phyloP scores from a whole-genome alignment of 2,113 vertebrate genomes.

The Scomber japonicus region DNA sequence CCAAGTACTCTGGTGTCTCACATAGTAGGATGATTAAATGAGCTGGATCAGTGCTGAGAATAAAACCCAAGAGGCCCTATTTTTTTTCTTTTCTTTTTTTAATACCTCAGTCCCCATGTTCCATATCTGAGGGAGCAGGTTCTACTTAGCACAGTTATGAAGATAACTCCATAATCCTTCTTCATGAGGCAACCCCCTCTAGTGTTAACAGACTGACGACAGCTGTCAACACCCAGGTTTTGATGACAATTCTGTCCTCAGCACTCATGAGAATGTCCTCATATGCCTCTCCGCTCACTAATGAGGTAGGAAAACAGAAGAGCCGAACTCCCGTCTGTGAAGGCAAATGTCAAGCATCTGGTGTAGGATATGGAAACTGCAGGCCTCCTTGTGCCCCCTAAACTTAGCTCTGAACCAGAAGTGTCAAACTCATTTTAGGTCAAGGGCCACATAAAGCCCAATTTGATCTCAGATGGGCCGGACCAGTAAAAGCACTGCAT shows the following conservation, averaged over 20 bases:
- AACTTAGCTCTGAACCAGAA: too few species aligned
- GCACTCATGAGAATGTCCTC: too few species aligned
- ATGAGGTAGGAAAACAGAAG: neutral
- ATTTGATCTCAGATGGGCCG: too few species aligned
- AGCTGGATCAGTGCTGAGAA: neutral
- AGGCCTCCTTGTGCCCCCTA: too few species aligned
- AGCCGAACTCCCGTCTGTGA: neutral
- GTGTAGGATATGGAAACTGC: too few species aligned
- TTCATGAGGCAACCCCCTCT: neutral
- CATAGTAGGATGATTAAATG: neutral
- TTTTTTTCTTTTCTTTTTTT: neutral
- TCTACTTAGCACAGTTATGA: conserved; percentile 4
- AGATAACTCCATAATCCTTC: neutral
- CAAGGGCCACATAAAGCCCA: too few species aligned
- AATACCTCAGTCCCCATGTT: neutral
- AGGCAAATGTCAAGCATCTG: neutral
- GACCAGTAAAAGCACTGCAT: too few species aligned
- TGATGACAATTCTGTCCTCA: neutral
- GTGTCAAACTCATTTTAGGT: too few species aligned
- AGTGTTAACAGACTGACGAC: conserved; percentile 14
- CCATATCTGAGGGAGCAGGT: neutral
- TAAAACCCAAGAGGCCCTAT: neutral
- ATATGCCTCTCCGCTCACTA: too few species aligned
- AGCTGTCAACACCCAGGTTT: conserved; percentile 10
- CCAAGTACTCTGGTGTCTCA: neutral